Conservation (phyloP, 2,113 vertebrate species). For the Dinomys branickii region DNA sequence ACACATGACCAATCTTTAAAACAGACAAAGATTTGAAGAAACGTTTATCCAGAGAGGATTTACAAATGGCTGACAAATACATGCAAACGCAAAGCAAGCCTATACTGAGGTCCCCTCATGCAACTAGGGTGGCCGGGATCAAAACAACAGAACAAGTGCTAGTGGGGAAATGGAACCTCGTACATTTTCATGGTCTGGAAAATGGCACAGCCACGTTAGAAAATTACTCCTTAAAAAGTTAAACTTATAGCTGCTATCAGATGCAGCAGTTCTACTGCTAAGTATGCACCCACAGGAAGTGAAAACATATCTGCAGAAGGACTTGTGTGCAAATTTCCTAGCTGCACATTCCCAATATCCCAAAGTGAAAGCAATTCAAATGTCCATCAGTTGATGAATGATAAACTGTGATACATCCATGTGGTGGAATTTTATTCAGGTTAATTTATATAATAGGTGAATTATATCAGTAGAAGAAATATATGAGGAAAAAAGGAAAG, state of each 20-base stretch:
- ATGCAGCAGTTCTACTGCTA: not conserved
- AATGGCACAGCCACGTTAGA: not conserved
- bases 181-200: not conserved
- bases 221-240: constrained; percentile 13
- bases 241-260: not conserved
- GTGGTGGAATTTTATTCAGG: not conserved
- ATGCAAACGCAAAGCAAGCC: not conserved
- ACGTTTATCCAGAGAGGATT: not conserved
- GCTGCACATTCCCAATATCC: not conserved
- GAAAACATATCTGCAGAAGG: not conserved
- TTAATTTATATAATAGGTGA: not conserved
- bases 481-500: not conserved
- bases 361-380: not conserved
- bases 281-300: not conserved
- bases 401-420: not conserved
- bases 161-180: not conserved
- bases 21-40: not conserved
- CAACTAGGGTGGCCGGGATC: not conserved
- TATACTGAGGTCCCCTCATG: not conserved
- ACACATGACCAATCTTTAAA: not conserved
- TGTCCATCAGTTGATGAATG: not conserved
- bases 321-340: not conserved
- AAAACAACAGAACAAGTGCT: not conserved
- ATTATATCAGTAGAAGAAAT: not conserved
- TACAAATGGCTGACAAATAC: not conserved